phyloP scores from a whole-genome alignment of 2,797 vertebrate genomes.

The Florisuga fusca region DNA sequence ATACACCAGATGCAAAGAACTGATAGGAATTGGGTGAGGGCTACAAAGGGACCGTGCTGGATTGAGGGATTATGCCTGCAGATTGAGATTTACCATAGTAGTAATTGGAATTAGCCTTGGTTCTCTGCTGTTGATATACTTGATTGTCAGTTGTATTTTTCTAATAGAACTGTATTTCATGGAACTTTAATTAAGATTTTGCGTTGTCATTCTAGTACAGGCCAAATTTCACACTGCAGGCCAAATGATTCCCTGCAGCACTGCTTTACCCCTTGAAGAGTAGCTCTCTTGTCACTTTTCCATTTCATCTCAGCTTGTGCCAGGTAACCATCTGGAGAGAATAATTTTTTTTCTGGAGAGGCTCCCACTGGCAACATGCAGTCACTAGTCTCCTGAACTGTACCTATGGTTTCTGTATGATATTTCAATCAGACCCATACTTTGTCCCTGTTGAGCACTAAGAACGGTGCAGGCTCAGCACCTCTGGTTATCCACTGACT shows the following conservation, averaged over 20 bases:
- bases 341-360: background rate
- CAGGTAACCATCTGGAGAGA: slow-evolving; percentile 9
- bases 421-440: background rate
- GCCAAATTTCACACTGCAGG: background rate
- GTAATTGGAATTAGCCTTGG: background rate
- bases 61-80: rapidly evolving
- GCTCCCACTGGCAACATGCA: background rate
- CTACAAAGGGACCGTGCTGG: background rate
- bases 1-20: background rate
- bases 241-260: background rate
- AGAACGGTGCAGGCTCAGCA: background rate
- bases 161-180: background rate
- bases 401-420: background rate
- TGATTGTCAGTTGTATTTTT: background rate
- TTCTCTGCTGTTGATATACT: background rate
- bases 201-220: background rate
- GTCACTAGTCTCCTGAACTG: background rate
- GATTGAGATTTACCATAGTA: background rate
- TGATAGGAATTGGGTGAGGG: background rate
- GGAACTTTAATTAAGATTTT: background rate
- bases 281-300: background rate
- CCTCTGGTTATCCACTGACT: background rate
- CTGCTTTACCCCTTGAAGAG: slow-evolving; percentile 3
- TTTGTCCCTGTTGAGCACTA: background rate
- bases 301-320: background rate